Conservation (phyloP, 2,797 vertebrate species). For the Thaleichthys pacificus region DNA sequence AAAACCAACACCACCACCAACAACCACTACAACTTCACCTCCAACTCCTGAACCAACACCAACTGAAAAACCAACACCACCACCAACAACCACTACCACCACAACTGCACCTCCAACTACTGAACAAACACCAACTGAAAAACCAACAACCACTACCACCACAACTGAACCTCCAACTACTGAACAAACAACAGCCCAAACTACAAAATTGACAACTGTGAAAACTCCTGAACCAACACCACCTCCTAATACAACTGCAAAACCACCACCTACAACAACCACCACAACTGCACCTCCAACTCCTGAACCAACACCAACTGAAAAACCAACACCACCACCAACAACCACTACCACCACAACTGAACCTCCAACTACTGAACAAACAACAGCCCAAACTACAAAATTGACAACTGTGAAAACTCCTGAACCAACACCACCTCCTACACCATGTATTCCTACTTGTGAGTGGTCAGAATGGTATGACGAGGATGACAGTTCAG, state of each 20-base stretch:
- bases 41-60: not conserved
- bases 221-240: not conserved
- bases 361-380: not conserved
- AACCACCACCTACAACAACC: not conserved
- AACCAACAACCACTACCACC: no score
- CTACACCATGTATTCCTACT: slow-evolving; percentile 22
- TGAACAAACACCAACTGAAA: no score
- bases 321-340: not conserved
- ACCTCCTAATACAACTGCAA: not conserved
- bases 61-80: not conserved
- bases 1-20: not conserved
- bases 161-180: no score
- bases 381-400: not conserved
- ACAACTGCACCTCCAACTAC: no score
- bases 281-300: not conserved
- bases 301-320: not conserved
- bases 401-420: not conserved
- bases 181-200: not conserved
- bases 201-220: no score
- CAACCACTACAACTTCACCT: not conserved
- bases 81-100: no score
- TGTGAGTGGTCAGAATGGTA: slow-evolving; percentile 75
- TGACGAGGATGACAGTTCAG: slow-evolving; percentile 43
- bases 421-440: not conserved
- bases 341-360: not conserved